These are phyloP conservation scores for Pagetopsis macropterus DNA, from an alignment of 2,797 vertebrate species.

Conservation along the genomic window DNA sequence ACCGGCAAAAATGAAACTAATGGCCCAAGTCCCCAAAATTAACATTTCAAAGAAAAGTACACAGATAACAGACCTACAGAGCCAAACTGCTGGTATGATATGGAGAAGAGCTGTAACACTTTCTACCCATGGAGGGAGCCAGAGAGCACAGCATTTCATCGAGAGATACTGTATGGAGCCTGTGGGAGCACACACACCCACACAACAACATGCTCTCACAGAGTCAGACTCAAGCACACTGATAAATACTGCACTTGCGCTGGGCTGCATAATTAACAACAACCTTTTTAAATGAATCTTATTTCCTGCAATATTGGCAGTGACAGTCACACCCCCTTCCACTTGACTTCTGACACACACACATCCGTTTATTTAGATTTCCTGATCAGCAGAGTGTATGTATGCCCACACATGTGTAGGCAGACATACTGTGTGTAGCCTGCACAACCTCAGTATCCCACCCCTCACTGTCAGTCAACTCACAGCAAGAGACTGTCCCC, in stretches of 20 bases:
- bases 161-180: constrained; percentile 32
- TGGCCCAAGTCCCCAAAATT: background rate
- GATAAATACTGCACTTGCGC: constrained; percentile 54
- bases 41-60: background rate
- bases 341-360: constrained; percentile 5
- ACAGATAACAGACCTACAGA: constrained; percentile 5
- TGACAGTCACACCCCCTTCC: constrained; percentile 12
- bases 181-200: constrained; percentile 67
- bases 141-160: constrained; percentile 69
- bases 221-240: constrained; percentile 46
- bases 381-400: constrained; percentile 6
- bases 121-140: constrained; percentile 78
- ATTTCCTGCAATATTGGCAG: constrained; percentile 12
- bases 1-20: background rate
- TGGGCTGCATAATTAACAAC: constrained; percentile 40
- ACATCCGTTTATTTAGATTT: constrained; percentile 29
- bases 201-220: constrained; percentile 49
- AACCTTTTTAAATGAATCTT: constrained; percentile 22
- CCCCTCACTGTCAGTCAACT: constrained; percentile 67
- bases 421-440: constrained; percentile 36
- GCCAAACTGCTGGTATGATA: constrained; percentile 2
- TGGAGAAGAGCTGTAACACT: constrained; percentile 26
- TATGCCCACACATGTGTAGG: constrained; percentile 38
- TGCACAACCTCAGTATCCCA: constrained; percentile 35
- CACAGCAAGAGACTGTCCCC: constrained; percentile 70